Percentiles rank a stretch among this genome's conserved stretches.
These are phyloP conservation scores for Elaphurus davidianus DNA, from an alignment of 2,113 vertebrate genomes.

Conservation along the genomic window DNA sequence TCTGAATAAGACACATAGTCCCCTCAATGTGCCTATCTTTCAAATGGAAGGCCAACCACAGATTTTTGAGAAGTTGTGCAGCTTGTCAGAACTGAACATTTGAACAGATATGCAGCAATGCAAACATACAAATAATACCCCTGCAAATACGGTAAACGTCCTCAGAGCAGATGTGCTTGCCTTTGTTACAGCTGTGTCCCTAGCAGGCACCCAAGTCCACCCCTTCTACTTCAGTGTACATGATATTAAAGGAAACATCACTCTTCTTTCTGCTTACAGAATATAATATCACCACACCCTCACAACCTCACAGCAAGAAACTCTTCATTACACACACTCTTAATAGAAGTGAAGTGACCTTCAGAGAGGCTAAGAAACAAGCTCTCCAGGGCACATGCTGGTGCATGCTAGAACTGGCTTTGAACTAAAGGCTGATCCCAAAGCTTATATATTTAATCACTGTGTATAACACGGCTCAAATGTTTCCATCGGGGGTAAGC, in stretches of 20 bases:
- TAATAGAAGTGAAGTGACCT: background rate
- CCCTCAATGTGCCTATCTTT: background rate
- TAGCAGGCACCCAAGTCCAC: fast-evolving
- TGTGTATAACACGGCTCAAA: background rate
- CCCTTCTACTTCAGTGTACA: too few relatives aligned
- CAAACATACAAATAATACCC: background rate
- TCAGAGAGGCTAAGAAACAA: background rate
- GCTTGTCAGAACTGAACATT: background rate
- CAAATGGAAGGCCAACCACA: background rate
- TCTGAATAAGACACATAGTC: background rate
- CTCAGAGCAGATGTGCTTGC: fast-evolving
- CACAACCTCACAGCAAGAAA: background rate
- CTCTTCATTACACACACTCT: background rate
- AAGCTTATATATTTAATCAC: background rate
- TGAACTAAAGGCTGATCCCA: background rate
- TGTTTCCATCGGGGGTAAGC: background rate
- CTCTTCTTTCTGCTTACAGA: background rate
- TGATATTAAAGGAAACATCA: background rate
- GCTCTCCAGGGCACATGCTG: background rate
- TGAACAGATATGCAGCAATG: background rate
- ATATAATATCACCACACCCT: background rate
- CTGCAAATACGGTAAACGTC: fast-evolving
- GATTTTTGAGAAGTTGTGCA: background rate
- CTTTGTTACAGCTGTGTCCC: too few relatives aligned
- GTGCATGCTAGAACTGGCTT: background rate